Evolutionary conservation across 2,113 vertebrate genomes (phyloP).

Genomic region (Apteryx owenii): DNA sequence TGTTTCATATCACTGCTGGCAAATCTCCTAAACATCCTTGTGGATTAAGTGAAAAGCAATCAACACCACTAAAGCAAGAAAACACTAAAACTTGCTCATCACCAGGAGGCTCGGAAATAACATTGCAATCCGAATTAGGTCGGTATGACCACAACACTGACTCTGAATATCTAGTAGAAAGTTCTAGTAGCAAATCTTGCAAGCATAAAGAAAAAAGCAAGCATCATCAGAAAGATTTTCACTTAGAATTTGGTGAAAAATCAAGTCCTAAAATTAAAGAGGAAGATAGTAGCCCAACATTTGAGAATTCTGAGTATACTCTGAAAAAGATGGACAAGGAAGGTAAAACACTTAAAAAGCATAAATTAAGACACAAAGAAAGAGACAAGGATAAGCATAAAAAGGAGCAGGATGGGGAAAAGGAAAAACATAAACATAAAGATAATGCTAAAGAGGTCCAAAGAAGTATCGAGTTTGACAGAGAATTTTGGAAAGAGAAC

Average conservation of each 20-base stretch:
- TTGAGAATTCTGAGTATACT: conserved; percentile 85
- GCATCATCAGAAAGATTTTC: conserved; percentile 91
- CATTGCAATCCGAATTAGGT: conserved; percentile 83
- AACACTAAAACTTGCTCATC: conserved; percentile 90
- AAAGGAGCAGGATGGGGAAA: conserved; percentile 90
- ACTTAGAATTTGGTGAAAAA: conserved; percentile 85
- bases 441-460: conserved; percentile 88
- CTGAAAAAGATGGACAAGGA: conserved; percentile 91
- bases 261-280: conserved; percentile 88
- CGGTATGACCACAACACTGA: conserved; percentile 90
- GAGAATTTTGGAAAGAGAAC: conserved; percentile 99
- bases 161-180: conserved; percentile 89
- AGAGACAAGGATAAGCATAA: conserved; percentile 91
- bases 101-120: conserved; percentile 83
- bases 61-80: conserved; percentile 92
- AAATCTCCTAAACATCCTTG: conserved; percentile 94
- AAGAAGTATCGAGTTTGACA: conserved; percentile 95
- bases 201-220: conserved; percentile 98
- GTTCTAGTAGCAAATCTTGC: conserved; percentile 90
- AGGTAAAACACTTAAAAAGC: conserved; percentile 94
- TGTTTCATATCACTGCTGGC: conserved; percentile 91
- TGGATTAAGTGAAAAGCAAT: conserved; percentile 90
- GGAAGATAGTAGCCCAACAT: conserved; percentile 81
- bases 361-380: conserved; percentile 96
- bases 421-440: conserved; percentile 89